A percentile compares a stretch with the other conserved stretches of the same genome.
Conservation (phyloP, 2,888 invertebrate genomes). For the Nudaria mundana region DNA sequence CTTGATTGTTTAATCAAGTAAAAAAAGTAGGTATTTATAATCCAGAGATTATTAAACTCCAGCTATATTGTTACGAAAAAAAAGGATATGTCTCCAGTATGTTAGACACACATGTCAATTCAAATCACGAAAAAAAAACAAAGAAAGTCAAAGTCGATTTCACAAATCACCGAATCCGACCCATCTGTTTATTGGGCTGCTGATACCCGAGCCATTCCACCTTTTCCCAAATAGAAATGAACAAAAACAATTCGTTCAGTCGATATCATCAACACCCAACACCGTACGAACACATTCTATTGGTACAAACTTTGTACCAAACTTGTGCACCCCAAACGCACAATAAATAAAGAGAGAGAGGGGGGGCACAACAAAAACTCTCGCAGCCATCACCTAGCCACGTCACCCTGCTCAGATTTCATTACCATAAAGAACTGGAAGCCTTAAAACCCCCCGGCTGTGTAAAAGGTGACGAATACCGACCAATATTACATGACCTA, state of each 20-base stretch:
- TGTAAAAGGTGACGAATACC: conserved; percentile 75
- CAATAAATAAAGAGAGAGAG: conserved; percentile 73
- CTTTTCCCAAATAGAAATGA: conserved; percentile 49
- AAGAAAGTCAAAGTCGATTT: conserved; percentile 27
- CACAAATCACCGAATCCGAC: conserved; percentile 34
- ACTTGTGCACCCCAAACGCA: conserved; percentile 71
- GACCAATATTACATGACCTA: conserved; percentile 43
- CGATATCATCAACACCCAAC: conserved; percentile 64
- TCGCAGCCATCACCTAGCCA: conserved; percentile 76
- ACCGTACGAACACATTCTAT: conserved; percentile 69
- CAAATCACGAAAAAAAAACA: conserved; percentile 26
- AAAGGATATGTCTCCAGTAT: too few relatives aligned
- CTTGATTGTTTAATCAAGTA: too few relatives aligned
- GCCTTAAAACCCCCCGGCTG: conserved; percentile 80
- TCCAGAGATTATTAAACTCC: too few relatives aligned
- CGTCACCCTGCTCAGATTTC: conserved; percentile 82
- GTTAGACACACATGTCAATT: conserved; percentile 6
- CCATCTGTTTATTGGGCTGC: conserved; percentile 34
- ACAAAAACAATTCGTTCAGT: conserved; percentile 49
- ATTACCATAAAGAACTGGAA: conserved; percentile 81
- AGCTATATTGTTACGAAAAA: too few relatives aligned
- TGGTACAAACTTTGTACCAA: conserved; percentile 60
- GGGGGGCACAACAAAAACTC: conserved; percentile 77
- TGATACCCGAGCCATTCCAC: conserved; percentile 32
- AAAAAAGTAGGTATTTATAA: too few relatives aligned